Evolutionary conservation across 2,113 vertebrate species (phyloP).

Genomic region (Rhineura floridana): DNA sequence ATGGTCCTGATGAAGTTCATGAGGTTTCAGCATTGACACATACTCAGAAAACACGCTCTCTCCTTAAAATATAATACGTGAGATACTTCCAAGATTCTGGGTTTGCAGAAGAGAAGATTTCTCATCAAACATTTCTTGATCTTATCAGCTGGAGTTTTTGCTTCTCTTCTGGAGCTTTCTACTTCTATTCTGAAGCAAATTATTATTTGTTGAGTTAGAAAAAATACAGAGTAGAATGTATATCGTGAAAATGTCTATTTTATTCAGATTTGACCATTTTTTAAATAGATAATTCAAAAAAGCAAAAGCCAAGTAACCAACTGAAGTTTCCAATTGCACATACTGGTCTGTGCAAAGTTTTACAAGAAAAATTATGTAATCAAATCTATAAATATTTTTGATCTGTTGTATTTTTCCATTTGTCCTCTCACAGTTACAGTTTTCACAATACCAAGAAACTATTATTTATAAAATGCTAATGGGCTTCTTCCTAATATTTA

Average conservation of each 20-base stretch:
- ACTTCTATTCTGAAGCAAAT: background rate
- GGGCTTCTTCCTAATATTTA: slow-evolving; percentile 8
- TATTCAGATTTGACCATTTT: background rate
- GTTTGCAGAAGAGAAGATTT: background rate
- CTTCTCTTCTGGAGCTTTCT: background rate
- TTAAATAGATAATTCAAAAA: slow-evolving; percentile 6
- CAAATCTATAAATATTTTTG: slow-evolving; percentile 37
- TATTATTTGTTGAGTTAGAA: background rate
- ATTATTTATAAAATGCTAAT: background rate
- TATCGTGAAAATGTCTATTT: background rate
- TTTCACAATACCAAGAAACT: slow-evolving; percentile 14
- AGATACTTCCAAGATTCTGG: background rate
- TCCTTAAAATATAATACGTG: background rate
- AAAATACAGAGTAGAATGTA: background rate
- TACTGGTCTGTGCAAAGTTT: slow-evolving; percentile 17
- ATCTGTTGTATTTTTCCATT: background rate
- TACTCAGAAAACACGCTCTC: background rate
- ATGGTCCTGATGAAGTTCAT: no score
- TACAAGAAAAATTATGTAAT: slow-evolving; percentile 46
- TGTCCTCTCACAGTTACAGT: slow-evolving; percentile 1
- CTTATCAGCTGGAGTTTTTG: background rate
- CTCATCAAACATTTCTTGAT: background rate
- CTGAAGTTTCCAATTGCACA: background rate
- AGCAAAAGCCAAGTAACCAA: background rate
- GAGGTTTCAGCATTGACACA: background rate